Evolutionary conservation across 2,797 vertebrate genomes (phyloP).

Genomic region (Sciurus vulgaris): DNA sequence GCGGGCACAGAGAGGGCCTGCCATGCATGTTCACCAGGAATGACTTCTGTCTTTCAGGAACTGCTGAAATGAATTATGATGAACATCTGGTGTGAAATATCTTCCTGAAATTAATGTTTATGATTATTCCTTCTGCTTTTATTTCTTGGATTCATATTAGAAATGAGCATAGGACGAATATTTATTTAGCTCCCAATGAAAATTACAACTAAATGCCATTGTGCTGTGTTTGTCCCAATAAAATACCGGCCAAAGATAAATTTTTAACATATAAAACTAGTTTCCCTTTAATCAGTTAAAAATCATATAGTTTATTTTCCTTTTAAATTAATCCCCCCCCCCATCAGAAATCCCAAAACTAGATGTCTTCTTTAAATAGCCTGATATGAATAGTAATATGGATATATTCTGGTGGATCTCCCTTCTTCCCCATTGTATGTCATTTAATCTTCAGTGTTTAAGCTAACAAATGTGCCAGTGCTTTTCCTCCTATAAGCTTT

Average conservation of each 20-base stretch:
- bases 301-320: slow-evolving; percentile 27
- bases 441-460: slow-evolving; percentile 21
- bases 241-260: slow-evolving; percentile 37
- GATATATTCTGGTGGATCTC: background rate
- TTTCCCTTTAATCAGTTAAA: background rate
- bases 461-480: background rate
- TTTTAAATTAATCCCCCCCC: background rate
- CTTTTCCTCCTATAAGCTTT: background rate
- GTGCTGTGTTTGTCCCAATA: background rate
- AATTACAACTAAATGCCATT: background rate
- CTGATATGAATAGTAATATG: too few species aligned
- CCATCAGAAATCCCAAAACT: background rate
- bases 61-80: slow-evolving; percentile 2
- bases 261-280: background rate
- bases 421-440: background rate
- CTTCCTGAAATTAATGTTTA: slow-evolving; percentile 45
- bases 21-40: background rate
- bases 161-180: background rate
- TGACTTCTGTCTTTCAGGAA: background rate
- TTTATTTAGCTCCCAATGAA: slow-evolving; percentile 19
- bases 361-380: slow-evolving; percentile 8
- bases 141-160: slow-evolving; percentile 15
- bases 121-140: slow-evolving; percentile 3
- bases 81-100: slow-evolving; percentile 14
- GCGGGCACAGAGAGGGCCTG: background rate